Evolutionary conservation across 2,797 vertebrate species (phyloP).

Genomic region (Loris lydekkerianus): DNA sequence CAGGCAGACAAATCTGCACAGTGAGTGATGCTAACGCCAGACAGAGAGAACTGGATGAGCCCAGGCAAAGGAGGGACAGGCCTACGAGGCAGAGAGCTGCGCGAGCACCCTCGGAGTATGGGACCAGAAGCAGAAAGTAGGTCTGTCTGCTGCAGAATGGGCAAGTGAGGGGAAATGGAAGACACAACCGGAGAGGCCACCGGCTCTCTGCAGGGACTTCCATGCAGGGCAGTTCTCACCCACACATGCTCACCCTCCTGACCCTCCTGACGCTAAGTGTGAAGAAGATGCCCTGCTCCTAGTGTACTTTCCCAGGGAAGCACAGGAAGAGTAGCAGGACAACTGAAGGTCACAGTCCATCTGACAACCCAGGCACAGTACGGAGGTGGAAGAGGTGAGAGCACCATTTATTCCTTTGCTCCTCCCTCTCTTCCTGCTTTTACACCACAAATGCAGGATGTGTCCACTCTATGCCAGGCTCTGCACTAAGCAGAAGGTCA

Average conservation of each 20-base stretch:
- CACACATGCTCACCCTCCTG: not conserved
- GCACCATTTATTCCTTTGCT: fast-evolving
- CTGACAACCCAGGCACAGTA: not conserved
- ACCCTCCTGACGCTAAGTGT: not conserved
- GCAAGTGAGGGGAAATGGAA: fast-evolving
- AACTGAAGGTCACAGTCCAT: not conserved
- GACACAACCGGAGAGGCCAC: fast-evolving
- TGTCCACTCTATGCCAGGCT: not conserved
- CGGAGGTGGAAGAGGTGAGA: fast-evolving
- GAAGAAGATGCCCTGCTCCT: not conserved
- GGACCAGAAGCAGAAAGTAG: not conserved
- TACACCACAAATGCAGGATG: fast-evolving
- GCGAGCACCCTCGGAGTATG: fast-evolving
- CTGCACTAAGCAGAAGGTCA: fast-evolving
- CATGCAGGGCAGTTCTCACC: not conserved
- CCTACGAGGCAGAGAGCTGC: fast-evolving
- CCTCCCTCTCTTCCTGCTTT: not conserved
- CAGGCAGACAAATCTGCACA: fast-evolving
- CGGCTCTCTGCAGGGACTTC: not conserved
- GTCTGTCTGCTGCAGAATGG: fast-evolving
- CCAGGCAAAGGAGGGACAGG: not conserved
- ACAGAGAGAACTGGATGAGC: not conserved
- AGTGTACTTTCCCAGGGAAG: not conserved
- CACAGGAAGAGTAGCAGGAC: not conserved
- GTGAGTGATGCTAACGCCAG: no score